A percentile compares a stretch with the other conserved stretches of the same genome.
Conservation (phyloP, 2,888 invertebrate species). For the Brachyptera putata region DNA sequence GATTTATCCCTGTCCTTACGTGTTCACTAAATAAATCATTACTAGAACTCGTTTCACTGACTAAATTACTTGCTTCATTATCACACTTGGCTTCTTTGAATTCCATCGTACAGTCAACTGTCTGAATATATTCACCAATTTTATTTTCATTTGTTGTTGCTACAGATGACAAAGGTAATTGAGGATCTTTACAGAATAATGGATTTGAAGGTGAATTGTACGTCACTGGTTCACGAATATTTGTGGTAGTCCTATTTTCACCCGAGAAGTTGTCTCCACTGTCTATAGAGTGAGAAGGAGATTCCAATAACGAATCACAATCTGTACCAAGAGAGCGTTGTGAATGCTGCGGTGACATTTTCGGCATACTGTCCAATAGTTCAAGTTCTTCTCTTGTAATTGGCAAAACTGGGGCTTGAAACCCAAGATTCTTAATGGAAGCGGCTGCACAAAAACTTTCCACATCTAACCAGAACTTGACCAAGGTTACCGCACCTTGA, state of each 20-base stretch:
- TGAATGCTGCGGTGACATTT: not conserved
- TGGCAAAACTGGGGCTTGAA: constrained; percentile 28
- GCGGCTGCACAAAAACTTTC: constrained; percentile 30
- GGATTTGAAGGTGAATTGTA: not conserved
- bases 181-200: not conserved
- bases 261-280: not conserved
- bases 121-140: not conserved
- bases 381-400: constrained; percentile 31
- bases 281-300: constrained; percentile 34
- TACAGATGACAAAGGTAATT: too few species aligned
- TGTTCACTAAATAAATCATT: not conserved
- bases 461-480: constrained; percentile 64
- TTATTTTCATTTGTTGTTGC: not conserved
- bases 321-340: constrained; percentile 45
- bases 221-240: not conserved
- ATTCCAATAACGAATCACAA: constrained; percentile 45
- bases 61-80: not conserved
- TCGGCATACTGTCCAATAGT: constrained; percentile 26
- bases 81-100: not conserved
- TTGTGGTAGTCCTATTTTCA: not conserved
- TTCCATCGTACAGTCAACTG: not conserved
- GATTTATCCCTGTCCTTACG: not conserved
- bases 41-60: not conserved
- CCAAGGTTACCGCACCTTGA: constrained; percentile 59
- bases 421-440: constrained; percentile 37